phyloP scores from a whole-genome alignment of 2,888 invertebrate genomes.

The Cephus nigrinus region DNA sequence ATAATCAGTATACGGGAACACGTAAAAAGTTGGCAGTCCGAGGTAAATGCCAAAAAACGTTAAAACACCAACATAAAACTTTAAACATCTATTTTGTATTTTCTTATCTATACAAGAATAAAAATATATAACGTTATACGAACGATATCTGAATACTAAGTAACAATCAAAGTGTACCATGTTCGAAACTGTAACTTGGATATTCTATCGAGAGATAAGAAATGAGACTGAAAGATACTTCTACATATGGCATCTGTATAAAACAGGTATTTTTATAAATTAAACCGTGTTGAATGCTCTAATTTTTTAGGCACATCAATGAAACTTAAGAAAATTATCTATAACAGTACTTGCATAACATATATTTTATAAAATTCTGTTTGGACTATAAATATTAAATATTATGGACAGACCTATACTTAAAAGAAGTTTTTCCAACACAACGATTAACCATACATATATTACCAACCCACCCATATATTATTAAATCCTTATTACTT shows the following conservation, averaged over 20 bases:
- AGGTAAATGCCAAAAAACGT: neutral
- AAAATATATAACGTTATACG: neutral
- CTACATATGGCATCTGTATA: neutral
- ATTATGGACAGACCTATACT: neutral
- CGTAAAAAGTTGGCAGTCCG: conserved; percentile 67
- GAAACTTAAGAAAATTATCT: no score
- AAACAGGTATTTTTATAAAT: neutral
- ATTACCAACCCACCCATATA: neutral
- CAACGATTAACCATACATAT: neutral
- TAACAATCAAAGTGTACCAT: neutral
- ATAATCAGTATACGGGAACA: conserved; percentile 78
- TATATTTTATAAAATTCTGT: neutral
- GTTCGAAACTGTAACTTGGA: neutral
- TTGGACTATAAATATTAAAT: neutral
- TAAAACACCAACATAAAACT: neutral
- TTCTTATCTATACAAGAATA: neutral
- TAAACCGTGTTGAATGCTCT: neutral
- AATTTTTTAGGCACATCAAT: no score
- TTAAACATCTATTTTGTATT: neutral
- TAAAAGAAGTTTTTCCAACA: neutral
- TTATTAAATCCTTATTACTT: neutral
- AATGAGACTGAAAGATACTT: neutral
- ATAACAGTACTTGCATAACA: neutral
- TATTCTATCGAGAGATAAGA: neutral
- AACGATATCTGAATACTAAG: no score